phyloP scores from a whole-genome alignment of 2,888 invertebrate species.

The Uropetala carovei region DNA sequence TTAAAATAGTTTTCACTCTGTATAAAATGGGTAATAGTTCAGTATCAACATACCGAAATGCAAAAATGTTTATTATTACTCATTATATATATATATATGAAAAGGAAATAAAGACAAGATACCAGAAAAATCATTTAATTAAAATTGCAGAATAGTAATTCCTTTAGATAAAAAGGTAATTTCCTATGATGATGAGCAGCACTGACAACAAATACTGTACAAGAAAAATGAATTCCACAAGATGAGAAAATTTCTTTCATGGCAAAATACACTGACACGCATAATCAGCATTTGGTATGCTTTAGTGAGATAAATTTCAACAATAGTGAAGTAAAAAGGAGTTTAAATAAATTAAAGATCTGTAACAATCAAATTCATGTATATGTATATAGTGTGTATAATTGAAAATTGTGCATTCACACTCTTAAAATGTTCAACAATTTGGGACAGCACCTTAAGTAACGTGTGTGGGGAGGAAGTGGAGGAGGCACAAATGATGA shows the following conservation, averaged over 20 bases:
- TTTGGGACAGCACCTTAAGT: conserved; percentile 64
- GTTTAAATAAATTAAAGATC: conserved; percentile 60
- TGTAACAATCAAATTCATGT: conserved; percentile 62
- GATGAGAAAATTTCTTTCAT: conserved; percentile 51
- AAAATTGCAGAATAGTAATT: conserved; percentile 59
- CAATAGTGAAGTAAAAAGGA: conserved; percentile 62
- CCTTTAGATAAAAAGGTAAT: conserved; percentile 63
- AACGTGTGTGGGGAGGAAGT: conserved; percentile 58
- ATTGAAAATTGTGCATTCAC: conserved; percentile 63
- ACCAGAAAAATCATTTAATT: conserved; percentile 64
- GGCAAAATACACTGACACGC: conserved; percentile 61
- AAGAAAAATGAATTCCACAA: conserved; percentile 58
- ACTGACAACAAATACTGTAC: conserved; percentile 63
- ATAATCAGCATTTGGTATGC: conserved; percentile 53
- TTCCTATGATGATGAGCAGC: conserved; percentile 60
- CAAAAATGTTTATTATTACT: too few species aligned
- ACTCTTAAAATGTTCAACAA: conserved; percentile 61
- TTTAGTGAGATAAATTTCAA: conserved; percentile 63
- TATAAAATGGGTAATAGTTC: too few species aligned
- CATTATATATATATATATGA: not conserved
- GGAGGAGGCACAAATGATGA: conserved; percentile 52
- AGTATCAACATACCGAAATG: too few species aligned
- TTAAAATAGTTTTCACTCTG: too few species aligned
- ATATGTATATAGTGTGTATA: conserved; percentile 63
- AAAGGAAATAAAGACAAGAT: not conserved